Conservation (phyloP, 2,113 vertebrate species). For the Pterocles orientalis region DNA sequence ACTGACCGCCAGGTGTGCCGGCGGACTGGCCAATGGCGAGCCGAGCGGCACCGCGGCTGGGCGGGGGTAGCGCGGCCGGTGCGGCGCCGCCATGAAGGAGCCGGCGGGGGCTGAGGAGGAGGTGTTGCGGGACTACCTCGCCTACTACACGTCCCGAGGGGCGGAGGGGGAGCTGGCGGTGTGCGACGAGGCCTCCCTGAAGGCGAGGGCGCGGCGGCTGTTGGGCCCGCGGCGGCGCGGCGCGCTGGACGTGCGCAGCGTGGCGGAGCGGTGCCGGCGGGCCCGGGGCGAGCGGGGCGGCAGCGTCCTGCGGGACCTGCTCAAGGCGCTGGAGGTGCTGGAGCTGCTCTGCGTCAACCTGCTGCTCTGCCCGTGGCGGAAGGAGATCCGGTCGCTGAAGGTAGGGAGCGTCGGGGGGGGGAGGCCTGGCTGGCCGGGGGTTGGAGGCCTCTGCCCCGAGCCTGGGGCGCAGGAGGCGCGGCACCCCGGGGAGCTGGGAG, state of each 20-base stretch:
- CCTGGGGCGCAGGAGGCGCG: not conserved
- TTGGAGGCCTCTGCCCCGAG: too few relatives aligned
- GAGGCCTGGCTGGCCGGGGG: not conserved
- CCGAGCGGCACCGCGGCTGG: not conserved
- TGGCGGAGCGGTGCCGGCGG: constrained; percentile 3
- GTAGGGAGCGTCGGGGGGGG: not conserved
- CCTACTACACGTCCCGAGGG: not conserved
- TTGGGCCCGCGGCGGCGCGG: not conserved
- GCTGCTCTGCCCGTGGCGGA: constrained; percentile 70
- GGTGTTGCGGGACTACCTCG: constrained; percentile 6
- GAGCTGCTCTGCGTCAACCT: constrained; percentile 72
- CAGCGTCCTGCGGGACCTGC: not conserved
- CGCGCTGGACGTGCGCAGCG: not conserved
- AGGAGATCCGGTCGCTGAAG: constrained; percentile 72
- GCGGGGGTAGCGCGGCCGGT: not conserved
- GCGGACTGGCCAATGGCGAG: not conserved
- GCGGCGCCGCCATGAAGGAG: not conserved
- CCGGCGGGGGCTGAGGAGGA: not conserved
- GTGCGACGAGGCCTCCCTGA: constrained; percentile 27
- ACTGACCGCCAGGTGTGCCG: not conserved
- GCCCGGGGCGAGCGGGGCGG: not conserved
- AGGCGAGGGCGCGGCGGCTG: not conserved
- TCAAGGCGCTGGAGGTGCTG: constrained; percentile 60
- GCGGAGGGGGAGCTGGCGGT: not conserved
- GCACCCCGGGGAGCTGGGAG: too few relatives aligned